Conservation (phyloP, 2,113 vertebrate species). For the Chaetodon auriga region DNA sequence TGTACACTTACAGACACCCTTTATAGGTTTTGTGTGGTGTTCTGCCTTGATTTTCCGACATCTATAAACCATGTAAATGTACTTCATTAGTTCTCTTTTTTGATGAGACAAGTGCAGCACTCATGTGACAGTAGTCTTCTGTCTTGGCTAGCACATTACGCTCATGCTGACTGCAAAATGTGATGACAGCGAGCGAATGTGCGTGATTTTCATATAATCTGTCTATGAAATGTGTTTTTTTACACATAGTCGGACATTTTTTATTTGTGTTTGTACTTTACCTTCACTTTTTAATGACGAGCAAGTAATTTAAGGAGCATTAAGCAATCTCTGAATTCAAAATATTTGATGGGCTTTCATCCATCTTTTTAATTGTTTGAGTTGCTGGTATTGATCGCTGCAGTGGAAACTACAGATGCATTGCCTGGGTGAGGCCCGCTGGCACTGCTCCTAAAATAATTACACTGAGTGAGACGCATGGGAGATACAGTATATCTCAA, state of each 20-base stretch:
- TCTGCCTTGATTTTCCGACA: background rate
- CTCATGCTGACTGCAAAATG: background rate
- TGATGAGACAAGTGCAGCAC: background rate
- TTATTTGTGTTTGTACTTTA: constrained; percentile 10
- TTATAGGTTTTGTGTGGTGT: background rate
- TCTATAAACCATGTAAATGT: background rate
- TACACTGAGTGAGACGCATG: too few relatives aligned
- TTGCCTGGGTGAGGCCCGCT: background rate
- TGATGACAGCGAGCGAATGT: background rate
- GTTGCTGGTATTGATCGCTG: background rate
- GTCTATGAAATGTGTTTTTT: background rate
- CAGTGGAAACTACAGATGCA: background rate
- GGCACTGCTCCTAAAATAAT: background rate
- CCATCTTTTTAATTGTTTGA: background rate
- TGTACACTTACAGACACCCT: too few relatives aligned
- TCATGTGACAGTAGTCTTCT: background rate
- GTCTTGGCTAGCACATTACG: background rate
- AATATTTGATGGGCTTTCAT: background rate
- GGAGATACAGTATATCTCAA: background rate
- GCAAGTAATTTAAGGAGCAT: background rate
- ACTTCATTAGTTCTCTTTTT: background rate
- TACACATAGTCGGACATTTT: background rate
- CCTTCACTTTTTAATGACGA: background rate
- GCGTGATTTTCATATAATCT: background rate
- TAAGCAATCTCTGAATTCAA: background rate